Percentiles rank a stretch among this genome's conserved stretches.
Evolutionary conservation across 2,113 vertebrate species (phyloP).

Genomic region (Apodemus speciosus): DNA sequence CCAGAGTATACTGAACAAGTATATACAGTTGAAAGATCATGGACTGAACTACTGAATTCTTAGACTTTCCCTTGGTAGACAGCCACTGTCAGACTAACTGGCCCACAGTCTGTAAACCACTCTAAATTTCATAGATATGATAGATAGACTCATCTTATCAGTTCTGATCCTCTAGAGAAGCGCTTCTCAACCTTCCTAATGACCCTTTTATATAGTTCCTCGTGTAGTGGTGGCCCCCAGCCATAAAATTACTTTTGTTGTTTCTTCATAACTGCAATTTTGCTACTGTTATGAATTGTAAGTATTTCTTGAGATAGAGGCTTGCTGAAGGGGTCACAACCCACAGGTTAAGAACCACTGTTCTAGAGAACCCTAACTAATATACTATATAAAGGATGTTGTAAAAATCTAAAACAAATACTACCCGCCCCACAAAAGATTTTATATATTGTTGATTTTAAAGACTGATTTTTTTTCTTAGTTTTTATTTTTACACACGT

Average conservation of each 20-base stretch:
- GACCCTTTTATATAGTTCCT: not conserved
- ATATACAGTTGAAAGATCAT: not conserved
- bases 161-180: not conserved
- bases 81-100: not conserved
- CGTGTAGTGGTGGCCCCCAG: not conserved
- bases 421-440: not conserved
- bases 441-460: not conserved
- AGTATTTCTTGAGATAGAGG: not conserved
- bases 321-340: not conserved
- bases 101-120: not conserved
- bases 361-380: not conserved
- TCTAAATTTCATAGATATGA: not conserved
- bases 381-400: not conserved
- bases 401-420: not conserved
- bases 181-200: not conserved
- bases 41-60: not conserved
- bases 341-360: not conserved
- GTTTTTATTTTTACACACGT: not conserved
- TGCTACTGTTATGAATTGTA: not conserved
- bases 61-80: not conserved
- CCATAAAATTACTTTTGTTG: not conserved
- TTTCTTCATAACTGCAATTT: not conserved
- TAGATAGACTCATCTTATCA: not conserved
- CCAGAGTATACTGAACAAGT: not conserved
- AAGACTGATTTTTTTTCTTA: not conserved